These are phyloP conservation scores for Rhagium mordax DNA, from an alignment of 2,888 invertebrate species.

Conservation along the genomic window DNA sequence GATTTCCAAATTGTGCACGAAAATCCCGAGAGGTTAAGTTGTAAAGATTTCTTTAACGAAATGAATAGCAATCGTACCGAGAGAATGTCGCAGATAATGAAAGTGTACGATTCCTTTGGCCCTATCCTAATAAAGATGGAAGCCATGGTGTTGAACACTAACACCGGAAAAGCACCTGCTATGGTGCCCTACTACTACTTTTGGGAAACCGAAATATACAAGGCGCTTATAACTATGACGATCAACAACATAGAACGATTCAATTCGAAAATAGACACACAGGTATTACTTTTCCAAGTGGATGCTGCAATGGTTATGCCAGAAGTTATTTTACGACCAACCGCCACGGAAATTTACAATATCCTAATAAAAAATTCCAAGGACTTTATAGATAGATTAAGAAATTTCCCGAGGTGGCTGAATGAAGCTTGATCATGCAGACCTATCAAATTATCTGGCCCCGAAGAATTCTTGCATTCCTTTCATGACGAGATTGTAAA, in stretches of 20 bases:
- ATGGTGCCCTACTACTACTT: slow-evolving; percentile 85
- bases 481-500: slow-evolving; percentile 86
- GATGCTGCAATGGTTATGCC: slow-evolving; percentile 83
- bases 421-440: slow-evolving; percentile 84
- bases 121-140: slow-evolving; percentile 90
- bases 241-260: slow-evolving; percentile 82
- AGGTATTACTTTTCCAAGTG: slow-evolving; percentile 82
- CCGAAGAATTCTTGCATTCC: slow-evolving; percentile 77
- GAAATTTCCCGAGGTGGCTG: slow-evolving; percentile 89
- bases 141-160: slow-evolving; percentile 85
- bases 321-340: slow-evolving; percentile 84
- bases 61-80: slow-evolving; percentile 80
- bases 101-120: slow-evolving; percentile 85
- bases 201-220: slow-evolving; percentile 88
- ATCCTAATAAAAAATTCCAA: slow-evolving; percentile 82
- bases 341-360: slow-evolving; percentile 83
- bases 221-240: slow-evolving; percentile 77
- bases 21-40: slow-evolving; percentile 57
- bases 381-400: slow-evolving; percentile 84
- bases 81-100: slow-evolving; percentile 78
- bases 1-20: slow-evolving; percentile 63
- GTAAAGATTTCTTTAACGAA: slow-evolving; percentile 79
- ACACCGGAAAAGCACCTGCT: slow-evolving; percentile 81
- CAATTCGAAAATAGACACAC: slow-evolving; percentile 71
- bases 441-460: slow-evolving; percentile 75